Conservation (phyloP, 1,140 invertebrate genomes). For the Nasonia giraulti region DNA sequence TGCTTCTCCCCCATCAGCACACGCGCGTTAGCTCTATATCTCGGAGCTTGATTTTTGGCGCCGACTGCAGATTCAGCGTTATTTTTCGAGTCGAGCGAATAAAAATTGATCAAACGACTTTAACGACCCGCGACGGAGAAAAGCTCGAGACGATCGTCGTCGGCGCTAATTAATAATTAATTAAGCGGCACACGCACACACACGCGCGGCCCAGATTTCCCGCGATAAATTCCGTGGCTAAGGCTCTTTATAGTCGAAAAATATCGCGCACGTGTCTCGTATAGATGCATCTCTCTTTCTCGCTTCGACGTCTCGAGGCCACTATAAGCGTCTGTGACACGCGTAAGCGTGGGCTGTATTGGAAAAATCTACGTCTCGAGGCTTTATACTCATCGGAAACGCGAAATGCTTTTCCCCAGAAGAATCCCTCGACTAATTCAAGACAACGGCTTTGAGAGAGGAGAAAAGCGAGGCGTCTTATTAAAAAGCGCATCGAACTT, state of each 20-base stretch:
- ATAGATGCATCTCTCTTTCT: not conserved
- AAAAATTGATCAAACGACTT: too few relatives aligned
- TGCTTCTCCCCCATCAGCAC: not conserved
- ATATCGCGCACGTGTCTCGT: not conserved
- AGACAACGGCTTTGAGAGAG: too few relatives aligned
- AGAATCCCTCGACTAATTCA: too few relatives aligned
- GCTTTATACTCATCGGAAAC: too few relatives aligned
- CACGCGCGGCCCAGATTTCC: not conserved
- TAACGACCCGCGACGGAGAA: too few relatives aligned
- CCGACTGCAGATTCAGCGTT: slow-evolving; percentile 20
- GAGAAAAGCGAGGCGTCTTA: too few relatives aligned
- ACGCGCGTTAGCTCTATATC: not conserved
- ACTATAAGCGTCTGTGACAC: not conserved
- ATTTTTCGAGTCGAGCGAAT: slow-evolving; percentile 17
- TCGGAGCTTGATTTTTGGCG: too few relatives aligned
- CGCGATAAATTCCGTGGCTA: not conserved
- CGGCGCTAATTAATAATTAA: too few relatives aligned
- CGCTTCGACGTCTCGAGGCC: not conserved
- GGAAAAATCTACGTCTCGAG: not conserved
- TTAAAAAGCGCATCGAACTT: too few relatives aligned
- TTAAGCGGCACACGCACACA: too few relatives aligned
- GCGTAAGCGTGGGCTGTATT: not conserved
- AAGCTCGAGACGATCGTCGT: too few relatives aligned
- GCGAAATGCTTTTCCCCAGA: too few relatives aligned
- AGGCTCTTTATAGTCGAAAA: not conserved